A percentile compares a stretch with the other conserved stretches of the same genome.
Evolutionary conservation across 92 coral and sea anemone species (phyloP).

Genomic region (Phenganax subtilis): DNA sequence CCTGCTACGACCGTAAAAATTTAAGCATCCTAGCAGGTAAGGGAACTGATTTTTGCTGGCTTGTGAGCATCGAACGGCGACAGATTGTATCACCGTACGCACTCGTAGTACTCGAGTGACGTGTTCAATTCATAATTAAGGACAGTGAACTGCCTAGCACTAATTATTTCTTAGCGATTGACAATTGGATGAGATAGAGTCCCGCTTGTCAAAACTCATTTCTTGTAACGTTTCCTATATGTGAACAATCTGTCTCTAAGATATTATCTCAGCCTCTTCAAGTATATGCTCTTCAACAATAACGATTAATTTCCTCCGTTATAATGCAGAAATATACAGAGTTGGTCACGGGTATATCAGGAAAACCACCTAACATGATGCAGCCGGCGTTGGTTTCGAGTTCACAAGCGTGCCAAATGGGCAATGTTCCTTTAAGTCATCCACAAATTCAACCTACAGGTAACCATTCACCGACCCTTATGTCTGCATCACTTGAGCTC

Average conservation of each 20-base stretch:
- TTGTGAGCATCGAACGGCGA: conserved; percentile 3
- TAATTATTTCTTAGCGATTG: conserved; percentile 47
- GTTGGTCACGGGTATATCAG: conserved; percentile 69
- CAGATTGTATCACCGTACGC: conserved; percentile 21
- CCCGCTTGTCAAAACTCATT: conserved; percentile 41
- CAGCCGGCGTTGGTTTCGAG: conserved; percentile 44
- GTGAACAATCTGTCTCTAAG: conserved; percentile 38
- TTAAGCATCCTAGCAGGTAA: neutral
- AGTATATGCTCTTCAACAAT: neutral
- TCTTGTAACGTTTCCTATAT: conserved; percentile 41
- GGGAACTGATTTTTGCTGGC: neutral
- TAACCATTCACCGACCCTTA: conserved; percentile 34
- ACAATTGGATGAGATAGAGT: conserved; percentile 43
- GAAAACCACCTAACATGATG: conserved; percentile 54
- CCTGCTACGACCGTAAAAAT: conserved; percentile 10
- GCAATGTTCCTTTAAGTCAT: conserved; percentile 43
- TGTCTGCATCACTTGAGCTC: conserved; percentile 20
- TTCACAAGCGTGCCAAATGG: conserved; percentile 41
- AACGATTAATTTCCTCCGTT: conserved; percentile 10
- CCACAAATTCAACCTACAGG: conserved; percentile 37
- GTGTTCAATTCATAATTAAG: conserved; percentile 38
- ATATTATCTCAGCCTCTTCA: conserved; percentile 14
- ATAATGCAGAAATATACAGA: conserved; percentile 88
- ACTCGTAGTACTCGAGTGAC: conserved; percentile 33
- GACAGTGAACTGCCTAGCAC: conserved; percentile 37